Evolutionary conservation across 92 coral and sea anemone genomes (phyloP), one percentile per base, ranked within the genome.

Genomic region (Heteractis magnifica): DNA sequence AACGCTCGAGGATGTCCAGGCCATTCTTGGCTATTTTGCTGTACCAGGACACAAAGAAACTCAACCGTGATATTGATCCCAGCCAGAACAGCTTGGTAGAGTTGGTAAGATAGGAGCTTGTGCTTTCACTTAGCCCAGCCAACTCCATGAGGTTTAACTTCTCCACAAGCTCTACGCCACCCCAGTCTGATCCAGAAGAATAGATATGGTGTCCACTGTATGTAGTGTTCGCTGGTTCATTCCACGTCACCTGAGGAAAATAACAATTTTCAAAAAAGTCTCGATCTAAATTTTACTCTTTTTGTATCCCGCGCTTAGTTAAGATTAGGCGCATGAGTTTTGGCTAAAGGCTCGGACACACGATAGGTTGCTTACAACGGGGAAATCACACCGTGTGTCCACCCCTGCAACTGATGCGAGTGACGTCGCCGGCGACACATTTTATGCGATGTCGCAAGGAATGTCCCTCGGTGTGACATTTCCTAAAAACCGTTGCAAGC

Each of bases 141-240:
- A 95, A 79, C 79, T 91, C 98, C 97, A 95, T 92, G 26, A 95
- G 83, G 55, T 81, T 84, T 6, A 95, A 81, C 84, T 95, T 95
- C 65, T 91, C 94, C 4, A 90, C 84, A n/a, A 95, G 79, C 53
- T 95, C 98, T 26, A 84, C 89, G 41, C 98, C 98, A 10, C 98
- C 98, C 89, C 94, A 95, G 75, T 93, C 90, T n/a, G 90, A 52
- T 20, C 98, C 97, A 19, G 95, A 88, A 6, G 91, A 89, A 56
- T 80, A 83, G 16, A 91, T 90, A 3, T 87, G 77, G 49, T 83
- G 79, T 55, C 88, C 90, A 58, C 89, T 84, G 82, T 95, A 95
- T n/a, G 93, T 87, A 13, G 97, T 91, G 84, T 80, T 93, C 8
- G 90, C 76, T 11, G 97, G 93, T 79, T 81, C 83, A 53, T 93